These are phyloP conservation scores for Solen grandis DNA, from an alignment of 1,140 invertebrate genomes.

Conservation along the genomic window DNA sequence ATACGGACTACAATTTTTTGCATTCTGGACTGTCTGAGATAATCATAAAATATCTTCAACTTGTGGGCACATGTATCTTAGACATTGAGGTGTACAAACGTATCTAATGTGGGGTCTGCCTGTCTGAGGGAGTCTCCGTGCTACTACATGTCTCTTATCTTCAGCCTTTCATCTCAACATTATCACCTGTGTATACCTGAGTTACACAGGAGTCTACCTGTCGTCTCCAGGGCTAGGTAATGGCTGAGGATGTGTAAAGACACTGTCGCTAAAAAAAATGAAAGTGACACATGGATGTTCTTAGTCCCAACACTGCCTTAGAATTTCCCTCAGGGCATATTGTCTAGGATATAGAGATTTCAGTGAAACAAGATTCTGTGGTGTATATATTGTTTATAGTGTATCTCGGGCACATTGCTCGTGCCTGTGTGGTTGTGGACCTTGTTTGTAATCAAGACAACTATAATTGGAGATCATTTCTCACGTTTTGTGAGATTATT, in stretches of 20 bases:
- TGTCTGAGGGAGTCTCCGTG: too few relatives aligned
- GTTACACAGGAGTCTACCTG: background rate
- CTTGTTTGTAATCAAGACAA: background rate
- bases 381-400: background rate
- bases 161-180: too few relatives aligned
- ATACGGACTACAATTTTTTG: too few relatives aligned
- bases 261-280: background rate
- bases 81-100: too few relatives aligned
- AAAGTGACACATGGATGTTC: constrained; percentile 33
- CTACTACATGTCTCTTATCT: too few relatives aligned
- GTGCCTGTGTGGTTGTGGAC: background rate
- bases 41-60: too few relatives aligned
- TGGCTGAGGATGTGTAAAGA: background rate
- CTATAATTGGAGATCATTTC: constrained; percentile 33
- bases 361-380: background rate
- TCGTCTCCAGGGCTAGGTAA: background rate
- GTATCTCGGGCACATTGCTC: background rate
- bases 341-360: background rate
- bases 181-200: background rate
- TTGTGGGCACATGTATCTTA: too few relatives aligned
- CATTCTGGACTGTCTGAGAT: too few relatives aligned
- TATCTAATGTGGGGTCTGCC: too few relatives aligned
- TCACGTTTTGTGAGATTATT: constrained; percentile 42
- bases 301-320: background rate
- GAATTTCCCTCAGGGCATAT: constrained; percentile 39